These are phyloP conservation scores for Vimba vimba DNA, from an alignment of 2,113 vertebrate species.

Conservation along the genomic window DNA sequence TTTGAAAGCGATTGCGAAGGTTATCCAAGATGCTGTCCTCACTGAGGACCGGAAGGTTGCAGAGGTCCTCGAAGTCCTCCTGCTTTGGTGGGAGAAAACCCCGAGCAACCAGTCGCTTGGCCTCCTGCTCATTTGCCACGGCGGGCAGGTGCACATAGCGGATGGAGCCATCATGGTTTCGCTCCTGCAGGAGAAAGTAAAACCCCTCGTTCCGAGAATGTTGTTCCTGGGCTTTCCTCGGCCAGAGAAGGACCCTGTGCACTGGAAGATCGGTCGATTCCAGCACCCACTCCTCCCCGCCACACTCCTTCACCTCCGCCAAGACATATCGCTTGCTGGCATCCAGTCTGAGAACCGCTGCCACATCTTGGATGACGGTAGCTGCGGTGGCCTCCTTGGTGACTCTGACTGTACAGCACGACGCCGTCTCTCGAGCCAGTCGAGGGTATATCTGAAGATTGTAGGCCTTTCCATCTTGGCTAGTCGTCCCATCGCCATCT, in stretches of 20 bases:
- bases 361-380: slow-evolving; percentile 84
- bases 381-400: slow-evolving; percentile 88
- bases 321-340: slow-evolving; percentile 83
- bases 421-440: slow-evolving; percentile 72
- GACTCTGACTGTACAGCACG: slow-evolving; percentile 84
- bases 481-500: slow-evolving; percentile 81
- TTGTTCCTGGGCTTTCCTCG: slow-evolving; percentile 88
- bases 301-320: slow-evolving; percentile 94
- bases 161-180: slow-evolving; percentile 86
- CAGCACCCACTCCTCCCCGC: slow-evolving; percentile 96
- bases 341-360: slow-evolving; percentile 82
- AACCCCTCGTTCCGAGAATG: slow-evolving; percentile 89
- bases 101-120: slow-evolving; percentile 82
- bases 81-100: slow-evolving; percentile 91
- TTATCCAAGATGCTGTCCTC: slow-evolving; percentile 89
- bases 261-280: slow-evolving; percentile 89
- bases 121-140: slow-evolving; percentile 78
- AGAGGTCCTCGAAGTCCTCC: slow-evolving; percentile 91
- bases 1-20: slow-evolving; percentile 88
- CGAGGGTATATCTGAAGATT: slow-evolving; percentile 91
- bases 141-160: slow-evolving; percentile 84
- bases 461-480: slow-evolving; percentile 81
- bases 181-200: slow-evolving; percentile 94
- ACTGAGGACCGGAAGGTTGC: slow-evolving; percentile 89
- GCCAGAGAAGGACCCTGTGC: slow-evolving; percentile 94